Percentiles rank a stretch among this genome's conserved stretches.
Conservation (phyloP, 1,140 invertebrate species). For the Drosophila saltans region DNA sequence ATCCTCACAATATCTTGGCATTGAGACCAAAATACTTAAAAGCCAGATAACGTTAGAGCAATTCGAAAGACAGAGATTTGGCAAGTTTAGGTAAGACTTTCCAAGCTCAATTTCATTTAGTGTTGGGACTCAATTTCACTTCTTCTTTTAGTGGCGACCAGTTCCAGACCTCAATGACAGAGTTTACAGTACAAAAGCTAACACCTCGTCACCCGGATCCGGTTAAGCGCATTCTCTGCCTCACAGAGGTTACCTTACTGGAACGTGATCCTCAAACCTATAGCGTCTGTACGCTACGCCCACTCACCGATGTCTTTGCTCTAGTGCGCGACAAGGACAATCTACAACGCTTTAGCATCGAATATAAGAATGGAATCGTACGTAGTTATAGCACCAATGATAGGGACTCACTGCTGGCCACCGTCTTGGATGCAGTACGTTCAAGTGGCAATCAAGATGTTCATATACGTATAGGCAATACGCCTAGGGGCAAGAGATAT, state of each 20-base stretch:
- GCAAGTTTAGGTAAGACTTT: conserved; percentile 92
- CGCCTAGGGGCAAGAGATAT: conserved; percentile 92
- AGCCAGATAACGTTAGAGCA: conserved; percentile 93
- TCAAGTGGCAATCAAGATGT: conserved; percentile 98
- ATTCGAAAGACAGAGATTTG: conserved; percentile 93
- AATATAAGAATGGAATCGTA: conserved; percentile 96
- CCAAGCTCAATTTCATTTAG: background rate
- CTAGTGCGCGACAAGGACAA: conserved; percentile 94
- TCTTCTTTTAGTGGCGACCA: conserved; percentile 89
- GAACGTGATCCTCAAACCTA: conserved; percentile 99
- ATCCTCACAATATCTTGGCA: conserved; percentile 91
- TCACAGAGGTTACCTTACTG: conserved; percentile 97
- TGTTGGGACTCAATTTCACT: conserved; percentile 2
- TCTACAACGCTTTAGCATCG: conserved; percentile 96
- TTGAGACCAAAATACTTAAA: conserved; percentile 92
- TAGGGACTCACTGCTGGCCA: conserved; percentile 97
- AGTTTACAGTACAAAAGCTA: conserved; percentile 96
- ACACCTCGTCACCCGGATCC: conserved; percentile 90
- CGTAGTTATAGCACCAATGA: conserved; percentile 92
- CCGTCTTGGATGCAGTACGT: conserved; percentile 96
- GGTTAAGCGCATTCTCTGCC: conserved; percentile 94
- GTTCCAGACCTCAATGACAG: conserved; percentile 94
- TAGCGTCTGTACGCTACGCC: conserved; percentile 92
- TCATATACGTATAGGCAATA: conserved; percentile 95
- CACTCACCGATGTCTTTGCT: conserved; percentile 95